A percentile compares a stretch with the other conserved stretches of the same genome.
Conservation (phyloP, 1,140 invertebrate genomes). For the Monochamus saltuarius region DNA sequence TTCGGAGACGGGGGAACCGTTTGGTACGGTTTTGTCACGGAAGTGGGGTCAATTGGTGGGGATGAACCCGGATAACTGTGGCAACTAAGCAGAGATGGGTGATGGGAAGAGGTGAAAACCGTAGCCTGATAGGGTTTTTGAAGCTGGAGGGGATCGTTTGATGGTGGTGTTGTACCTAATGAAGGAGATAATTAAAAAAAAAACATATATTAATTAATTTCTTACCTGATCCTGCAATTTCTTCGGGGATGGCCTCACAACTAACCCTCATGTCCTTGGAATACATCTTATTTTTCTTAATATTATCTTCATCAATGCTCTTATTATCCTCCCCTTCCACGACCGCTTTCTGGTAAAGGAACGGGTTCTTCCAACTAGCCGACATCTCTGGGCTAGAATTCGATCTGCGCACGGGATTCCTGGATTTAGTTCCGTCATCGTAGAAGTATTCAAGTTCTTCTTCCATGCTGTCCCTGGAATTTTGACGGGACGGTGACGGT, state of each 20-base stretch:
- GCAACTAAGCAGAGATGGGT: conserved; percentile 47
- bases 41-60: conserved; percentile 34
- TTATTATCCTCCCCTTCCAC: conserved; percentile 47
- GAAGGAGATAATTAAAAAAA: conserved; percentile 5
- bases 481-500: conserved; percentile 57
- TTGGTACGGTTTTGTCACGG: conserved; percentile 37
- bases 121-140: conserved; percentile 10
- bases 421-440: conserved; percentile 59
- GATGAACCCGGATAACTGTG: conserved; percentile 48
- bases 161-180: conserved; percentile 57
- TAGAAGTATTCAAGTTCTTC: conserved; percentile 60
- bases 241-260: conserved; percentile 87
- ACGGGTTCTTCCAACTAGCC: conserved; percentile 77
- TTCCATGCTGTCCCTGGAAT: conserved; percentile 61
- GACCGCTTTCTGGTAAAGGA: conserved; percentile 52
- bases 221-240: conserved; percentile 68
- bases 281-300: conserved; percentile 61
- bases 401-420: conserved; percentile 80
- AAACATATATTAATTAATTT: neutral
- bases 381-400: conserved; percentile 92
- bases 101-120: conserved; percentile 13
- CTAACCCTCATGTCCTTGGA: conserved; percentile 76
- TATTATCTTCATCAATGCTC: conserved; percentile 49
- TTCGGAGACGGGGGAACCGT: conserved; percentile 47
- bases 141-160: conserved; percentile 26